phyloP scores from a whole-genome alignment of 2,113 vertebrate species.

The Athene cunicularia region DNA sequence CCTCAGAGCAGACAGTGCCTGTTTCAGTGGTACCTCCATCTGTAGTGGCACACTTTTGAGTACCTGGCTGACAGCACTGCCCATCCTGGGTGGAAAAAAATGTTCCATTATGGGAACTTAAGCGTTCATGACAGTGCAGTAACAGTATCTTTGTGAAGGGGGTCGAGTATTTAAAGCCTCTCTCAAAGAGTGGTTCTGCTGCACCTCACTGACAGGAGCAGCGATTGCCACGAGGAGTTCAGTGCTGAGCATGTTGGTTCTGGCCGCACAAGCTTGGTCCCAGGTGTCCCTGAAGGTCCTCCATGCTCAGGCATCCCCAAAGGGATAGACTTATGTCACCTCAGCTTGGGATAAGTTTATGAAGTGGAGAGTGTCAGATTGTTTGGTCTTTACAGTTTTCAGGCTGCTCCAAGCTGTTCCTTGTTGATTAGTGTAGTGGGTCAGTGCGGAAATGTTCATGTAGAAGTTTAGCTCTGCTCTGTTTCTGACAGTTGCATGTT shows the following conservation, averaged over 20 bases:
- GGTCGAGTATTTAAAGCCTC: not conserved
- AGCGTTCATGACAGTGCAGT: fast-evolving
- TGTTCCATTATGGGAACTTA: not conserved
- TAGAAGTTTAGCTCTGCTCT: not conserved
- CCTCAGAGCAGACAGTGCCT: not conserved
- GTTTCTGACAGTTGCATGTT: not conserved
- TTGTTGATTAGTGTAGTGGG: not conserved
- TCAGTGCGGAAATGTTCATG: not conserved
- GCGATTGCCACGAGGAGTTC: not conserved
- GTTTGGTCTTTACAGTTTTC: not conserved
- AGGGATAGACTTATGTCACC: fast-evolving
- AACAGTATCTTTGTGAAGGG: not conserved
- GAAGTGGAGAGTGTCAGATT: not conserved
- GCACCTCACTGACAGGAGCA: fast-evolving
- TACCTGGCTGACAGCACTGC: not conserved
- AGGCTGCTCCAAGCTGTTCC: not conserved
- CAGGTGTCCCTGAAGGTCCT: not conserved
- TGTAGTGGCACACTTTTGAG: fast-evolving
- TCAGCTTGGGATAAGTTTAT: not conserved
- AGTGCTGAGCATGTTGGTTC: not conserved
- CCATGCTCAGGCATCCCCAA: fast-evolving
- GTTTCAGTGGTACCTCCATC: not conserved
- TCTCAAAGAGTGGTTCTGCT: fast-evolving
- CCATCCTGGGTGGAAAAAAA: not conserved
- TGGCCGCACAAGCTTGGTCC: fast-evolving